Evolutionary conservation across 2,888 invertebrate species (phyloP), one percentile per base, ranked within the genome.

Genomic region (Melinaea marsaeus): DNA sequence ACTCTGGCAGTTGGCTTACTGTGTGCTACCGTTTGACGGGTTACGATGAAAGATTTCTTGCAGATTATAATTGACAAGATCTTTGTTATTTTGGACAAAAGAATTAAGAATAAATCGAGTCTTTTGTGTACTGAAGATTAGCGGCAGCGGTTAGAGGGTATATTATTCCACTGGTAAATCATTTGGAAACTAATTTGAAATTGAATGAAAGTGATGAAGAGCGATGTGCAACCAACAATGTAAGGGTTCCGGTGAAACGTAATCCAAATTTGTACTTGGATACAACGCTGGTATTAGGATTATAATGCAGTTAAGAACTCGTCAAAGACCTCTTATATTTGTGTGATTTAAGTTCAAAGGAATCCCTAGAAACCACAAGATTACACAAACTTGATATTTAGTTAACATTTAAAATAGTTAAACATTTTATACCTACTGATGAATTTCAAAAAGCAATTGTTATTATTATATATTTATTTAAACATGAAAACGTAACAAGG

Each of bases 61-160:
- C 80, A 81, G 87, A 89, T 90, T 89, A 89, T 88, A 90, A 90
- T 88, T 90, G 90, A 90, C 90, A 85, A 88, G 88, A 87, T 88
- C 88, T 88, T 89, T 90, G 90, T 90, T 85, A 81, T 74, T 70
- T 72, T 75, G 79, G 79, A 90, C 90, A 90, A 90, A 85, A 76
- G 85, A 77, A 78, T 79, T 77, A 81, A 79, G 79, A 80, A 79
- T 84, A 85, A 86, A 84, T 85, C 85, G 76, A 73, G 73, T 77
- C 72, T 65, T 83, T 90, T 90, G 88, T 89, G 79, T 69, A 70
- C 65, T 72, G 77, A 61, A 78, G 89, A 90, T 90, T 89, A 90
- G 86, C 83, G 78, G 75, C 79, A 84, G 85, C 80, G 80, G 74
- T 74, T 72, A 64, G 74, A 69, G 68, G 72, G 65, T 9, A 69